phyloP scores from a whole-genome alignment of 2,797 vertebrate species.

The Percopsis omiscomaycus region DNA sequence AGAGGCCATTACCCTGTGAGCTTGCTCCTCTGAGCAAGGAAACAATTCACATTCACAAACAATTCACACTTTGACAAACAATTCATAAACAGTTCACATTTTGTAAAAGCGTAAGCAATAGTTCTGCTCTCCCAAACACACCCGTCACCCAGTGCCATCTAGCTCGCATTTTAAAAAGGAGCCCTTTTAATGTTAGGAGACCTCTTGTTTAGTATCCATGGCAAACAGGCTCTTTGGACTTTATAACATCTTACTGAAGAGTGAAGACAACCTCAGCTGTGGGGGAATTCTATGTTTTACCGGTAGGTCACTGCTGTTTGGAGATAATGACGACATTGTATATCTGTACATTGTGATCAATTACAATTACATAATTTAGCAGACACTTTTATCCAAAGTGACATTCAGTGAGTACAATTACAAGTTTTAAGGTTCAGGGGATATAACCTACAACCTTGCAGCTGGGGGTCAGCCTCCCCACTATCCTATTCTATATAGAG shows the following conservation, averaged over 20 bases:
- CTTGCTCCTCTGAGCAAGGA: not conserved
- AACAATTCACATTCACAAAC: not conserved
- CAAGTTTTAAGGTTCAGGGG: no score
- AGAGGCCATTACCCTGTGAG: conserved; percentile 5
- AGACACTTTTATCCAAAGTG: no score
- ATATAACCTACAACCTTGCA: no score
- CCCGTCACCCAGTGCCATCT: not conserved
- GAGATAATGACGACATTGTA: not conserved
- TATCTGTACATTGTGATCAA: no score
- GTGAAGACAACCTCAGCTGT: conserved; percentile 3
- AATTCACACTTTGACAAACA: no score
- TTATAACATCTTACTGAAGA: conserved; percentile 37
- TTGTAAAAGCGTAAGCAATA: no score
- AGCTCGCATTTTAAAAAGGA: conserved; percentile 38
- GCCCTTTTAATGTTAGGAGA: conserved; percentile 42
- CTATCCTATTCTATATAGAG: no score
- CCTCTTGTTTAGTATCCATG: conserved; percentile 69
- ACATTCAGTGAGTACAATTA: no score
- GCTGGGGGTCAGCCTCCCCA: no score
- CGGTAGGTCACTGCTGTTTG: conserved; percentile 16
- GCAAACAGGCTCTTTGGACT: conserved; percentile 43
- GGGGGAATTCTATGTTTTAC: conserved; percentile 14
- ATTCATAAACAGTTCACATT: no score
- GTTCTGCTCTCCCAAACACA: no score
- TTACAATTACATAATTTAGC: no score